Base-by-base conservation (phyloP, 2,888 invertebrate genomes). In the Acanthoscelides obtectus region DNA sequence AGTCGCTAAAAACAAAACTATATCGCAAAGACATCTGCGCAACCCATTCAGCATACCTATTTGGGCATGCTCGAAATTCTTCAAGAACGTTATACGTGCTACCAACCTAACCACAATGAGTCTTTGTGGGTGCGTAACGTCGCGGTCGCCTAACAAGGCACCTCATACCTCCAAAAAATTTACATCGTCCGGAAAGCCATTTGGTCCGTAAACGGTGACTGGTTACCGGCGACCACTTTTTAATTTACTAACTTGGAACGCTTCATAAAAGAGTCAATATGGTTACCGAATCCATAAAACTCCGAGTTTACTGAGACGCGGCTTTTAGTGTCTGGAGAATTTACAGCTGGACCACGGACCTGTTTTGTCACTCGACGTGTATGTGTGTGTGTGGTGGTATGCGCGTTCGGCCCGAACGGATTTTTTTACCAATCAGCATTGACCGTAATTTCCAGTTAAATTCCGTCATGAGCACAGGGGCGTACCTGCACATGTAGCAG, bases 331-430 rank as follows among this genome's bases (percentile, higher is more conserved):
- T 74, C 72, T 69, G 73, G 71, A 74, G 77, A 73, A 80, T 82
- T 81, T 81, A 82, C 77, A 76, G 74, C 73, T 74, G 77, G 77
- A 79, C 76, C 75, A 77, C 78, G 80, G 68, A 74, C 72, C 72
- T 72, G 73, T 74, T 74, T 72, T 71, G 74, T 72, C 74, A 74
- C 67, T 69, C 71, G 67, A 68, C n/a, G 70, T 45, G 45, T 45
- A 45, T 45, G 25, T 25, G 45, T 45, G 45, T 45, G 45, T 45
- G 45, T 45, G 45, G 45, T 45, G 45, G 45, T 45, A 45, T 45
- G 45, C 17, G 45, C 45, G 17, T 45, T 45, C 5, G 45, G 45
- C 45, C 45, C 45, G 45, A 45, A 45, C 45, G 45, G 45, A 45
- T 45, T 45, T 45, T 45, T n/a, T 45, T 45, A 6, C 45, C 45